These are phyloP conservation scores for Cheilosia vernalis DNA, from an alignment of 2,888 invertebrate species.

Conservation along the genomic window DNA sequence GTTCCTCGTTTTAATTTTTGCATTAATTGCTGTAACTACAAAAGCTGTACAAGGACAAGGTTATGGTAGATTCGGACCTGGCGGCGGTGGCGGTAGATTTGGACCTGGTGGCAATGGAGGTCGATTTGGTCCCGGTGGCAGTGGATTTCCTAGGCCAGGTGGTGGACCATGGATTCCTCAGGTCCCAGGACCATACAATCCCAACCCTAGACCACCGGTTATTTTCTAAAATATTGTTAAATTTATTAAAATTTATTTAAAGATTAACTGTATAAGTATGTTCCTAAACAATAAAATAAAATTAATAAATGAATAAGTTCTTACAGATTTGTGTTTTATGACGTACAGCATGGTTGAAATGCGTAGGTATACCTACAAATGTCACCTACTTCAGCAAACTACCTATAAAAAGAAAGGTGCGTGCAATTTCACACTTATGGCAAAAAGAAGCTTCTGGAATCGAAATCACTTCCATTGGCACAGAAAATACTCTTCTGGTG, in stretches of 20 bases:
- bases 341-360: no score
- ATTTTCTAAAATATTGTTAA: not conserved
- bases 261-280: no score
- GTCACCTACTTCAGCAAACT: no score
- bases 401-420: no score
- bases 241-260: no score
- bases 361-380: no score
- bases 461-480: no score
- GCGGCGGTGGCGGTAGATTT: not conserved
- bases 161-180: not conserved
- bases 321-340: no score
- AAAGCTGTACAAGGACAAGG: not conserved
- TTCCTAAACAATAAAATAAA: not conserved
- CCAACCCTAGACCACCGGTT: not conserved
- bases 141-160: conserved; percentile 1
- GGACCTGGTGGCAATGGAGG: not conserved
- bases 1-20: conserved; percentile 9
- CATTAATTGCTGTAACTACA: conserved; percentile 13
- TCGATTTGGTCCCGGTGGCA: not conserved
- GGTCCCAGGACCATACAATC: not conserved
- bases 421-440: no score
- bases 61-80: not conserved
- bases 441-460: no score
- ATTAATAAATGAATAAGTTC: no score
- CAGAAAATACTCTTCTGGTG: no score